Evolutionary conservation across 2,113 vertebrate genomes (phyloP).

Genomic region (Plotosus lineatus): DNA sequence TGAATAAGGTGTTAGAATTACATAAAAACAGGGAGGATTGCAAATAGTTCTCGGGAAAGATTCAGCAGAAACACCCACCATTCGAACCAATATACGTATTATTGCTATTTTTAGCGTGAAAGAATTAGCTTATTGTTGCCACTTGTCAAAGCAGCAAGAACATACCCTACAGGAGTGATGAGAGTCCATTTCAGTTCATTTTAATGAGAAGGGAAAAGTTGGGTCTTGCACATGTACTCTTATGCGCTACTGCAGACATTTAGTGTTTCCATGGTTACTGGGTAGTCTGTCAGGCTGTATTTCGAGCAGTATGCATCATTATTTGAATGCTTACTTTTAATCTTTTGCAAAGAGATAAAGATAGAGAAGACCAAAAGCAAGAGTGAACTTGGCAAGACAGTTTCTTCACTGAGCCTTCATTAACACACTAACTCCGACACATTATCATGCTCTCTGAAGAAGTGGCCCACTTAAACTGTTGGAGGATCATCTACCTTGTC

Average conservation of each 20-base stretch:
- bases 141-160: conserved; percentile 22
- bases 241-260: conserved; percentile 41
- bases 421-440: conserved; percentile 10
- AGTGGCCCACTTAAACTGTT: background rate
- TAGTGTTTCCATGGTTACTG: conserved; percentile 54
- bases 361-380: conserved; percentile 17
- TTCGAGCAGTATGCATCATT: conserved; percentile 45
- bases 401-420: conserved; percentile 27
- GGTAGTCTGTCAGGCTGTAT: conserved; percentile 33
- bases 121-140: conserved; percentile 17
- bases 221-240: conserved; percentile 35
- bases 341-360: conserved; percentile 37
- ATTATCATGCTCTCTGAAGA: conserved; percentile 2
- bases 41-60: background rate
- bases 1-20: background rate
- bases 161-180: background rate
- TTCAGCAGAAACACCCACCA: background rate
- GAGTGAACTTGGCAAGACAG: conserved; percentile 29
- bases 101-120: conserved; percentile 1
- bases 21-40: background rate
- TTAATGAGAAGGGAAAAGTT: conserved; percentile 47
- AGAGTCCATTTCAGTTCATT: conserved; percentile 24
- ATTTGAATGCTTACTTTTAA: conserved; percentile 44
- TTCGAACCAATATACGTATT: background rate
- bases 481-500: background rate